Evolutionary conservation across 2,113 vertebrate genomes (phyloP).

Genomic region (Chionodraco myersi): DNA sequence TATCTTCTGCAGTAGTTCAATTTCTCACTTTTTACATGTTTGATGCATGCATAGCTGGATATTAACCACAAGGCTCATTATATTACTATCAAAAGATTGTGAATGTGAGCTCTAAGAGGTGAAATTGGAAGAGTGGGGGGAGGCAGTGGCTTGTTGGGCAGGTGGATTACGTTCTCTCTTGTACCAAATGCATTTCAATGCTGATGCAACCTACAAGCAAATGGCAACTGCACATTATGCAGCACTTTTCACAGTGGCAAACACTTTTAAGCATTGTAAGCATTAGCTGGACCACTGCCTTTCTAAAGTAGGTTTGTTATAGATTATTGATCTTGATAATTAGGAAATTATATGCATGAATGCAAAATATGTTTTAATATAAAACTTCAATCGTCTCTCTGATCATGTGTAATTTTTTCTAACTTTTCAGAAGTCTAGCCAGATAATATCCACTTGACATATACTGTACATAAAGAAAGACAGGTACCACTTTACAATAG

Average conservation of each 20-base stretch:
- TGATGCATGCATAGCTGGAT: too few species aligned
- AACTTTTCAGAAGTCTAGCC: too few species aligned
- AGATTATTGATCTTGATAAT: not conserved
- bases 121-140: not conserved
- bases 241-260: not conserved
- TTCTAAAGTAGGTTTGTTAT: not conserved
- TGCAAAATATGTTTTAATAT: not conserved
- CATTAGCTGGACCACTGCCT: not conserved
- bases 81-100: too few species aligned
- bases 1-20: too few species aligned
- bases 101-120: too few species aligned
- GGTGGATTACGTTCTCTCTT: not conserved
- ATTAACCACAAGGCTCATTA: too few species aligned
- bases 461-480: too few species aligned
- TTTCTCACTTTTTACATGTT: too few species aligned
- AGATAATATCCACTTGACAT: too few species aligned
- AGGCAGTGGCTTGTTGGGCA: not conserved
- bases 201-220: not conserved
- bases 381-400: not conserved
- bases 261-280: not conserved
- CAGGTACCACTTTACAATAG: too few species aligned
- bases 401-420: too few species aligned
- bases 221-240: not conserved
- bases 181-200: conserved; percentile 11
- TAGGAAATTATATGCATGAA: not conserved